phyloP scores from a whole-genome alignment of 2,113 vertebrate genomes.

The Eulacestoma nigropectus region DNA sequence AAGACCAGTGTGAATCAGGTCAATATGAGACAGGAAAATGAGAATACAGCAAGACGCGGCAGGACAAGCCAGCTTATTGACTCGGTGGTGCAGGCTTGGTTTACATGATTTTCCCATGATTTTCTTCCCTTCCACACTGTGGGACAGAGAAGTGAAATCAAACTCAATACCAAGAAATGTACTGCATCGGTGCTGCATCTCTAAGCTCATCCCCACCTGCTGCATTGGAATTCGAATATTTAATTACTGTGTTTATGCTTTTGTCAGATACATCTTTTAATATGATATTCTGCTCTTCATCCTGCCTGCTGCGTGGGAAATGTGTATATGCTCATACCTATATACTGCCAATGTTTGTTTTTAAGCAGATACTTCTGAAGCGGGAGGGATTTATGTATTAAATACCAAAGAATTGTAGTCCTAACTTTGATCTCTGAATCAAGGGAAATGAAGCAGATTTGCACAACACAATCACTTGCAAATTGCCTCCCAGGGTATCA shows the following conservation, averaged over 20 bases:
- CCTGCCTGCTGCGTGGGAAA: not conserved
- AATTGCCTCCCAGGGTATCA: not conserved
- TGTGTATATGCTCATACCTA: too few species aligned
- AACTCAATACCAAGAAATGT: not conserved
- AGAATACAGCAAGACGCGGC: not conserved
- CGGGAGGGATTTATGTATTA: not conserved
- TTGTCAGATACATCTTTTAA: not conserved
- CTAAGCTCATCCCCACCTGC: not conserved
- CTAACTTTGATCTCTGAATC: not conserved
- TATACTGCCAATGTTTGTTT: not conserved
- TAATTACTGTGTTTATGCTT: not conserved
- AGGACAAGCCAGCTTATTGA: accelerated
- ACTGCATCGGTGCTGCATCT: not conserved
- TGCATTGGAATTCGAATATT: not conserved
- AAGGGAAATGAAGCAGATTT: not conserved
- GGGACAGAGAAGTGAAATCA: not conserved
- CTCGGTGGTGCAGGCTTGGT: not conserved
- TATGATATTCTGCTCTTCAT: not conserved
- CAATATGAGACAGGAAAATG: not conserved
- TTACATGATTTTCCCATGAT: not conserved
- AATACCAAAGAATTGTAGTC: not conserved
- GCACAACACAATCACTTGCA: not conserved
- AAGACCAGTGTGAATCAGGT: not conserved
- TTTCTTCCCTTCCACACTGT: not conserved
- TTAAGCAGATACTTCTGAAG: not conserved